A percentile compares a stretch with the other conserved stretches of the same genome.
Evolutionary conservation across 2,797 vertebrate species (phyloP).

Genomic region (Pseudochromis fuscus): DNA sequence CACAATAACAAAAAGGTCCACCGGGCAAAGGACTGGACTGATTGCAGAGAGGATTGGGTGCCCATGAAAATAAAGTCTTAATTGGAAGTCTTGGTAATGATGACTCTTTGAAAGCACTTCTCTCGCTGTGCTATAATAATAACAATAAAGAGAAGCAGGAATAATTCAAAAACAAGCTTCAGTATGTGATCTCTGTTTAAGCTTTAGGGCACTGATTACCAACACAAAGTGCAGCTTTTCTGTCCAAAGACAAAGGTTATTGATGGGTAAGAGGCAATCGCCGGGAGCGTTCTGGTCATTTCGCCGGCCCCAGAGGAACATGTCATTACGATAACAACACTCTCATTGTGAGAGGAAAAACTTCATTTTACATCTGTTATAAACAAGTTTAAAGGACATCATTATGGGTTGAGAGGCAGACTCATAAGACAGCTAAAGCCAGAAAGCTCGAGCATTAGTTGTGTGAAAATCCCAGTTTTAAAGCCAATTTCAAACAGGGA

Average conservation of each 20-base stretch:
- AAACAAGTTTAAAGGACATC: conserved; percentile 25
- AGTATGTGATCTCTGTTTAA: conserved; percentile 11
- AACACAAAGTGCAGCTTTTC: conserved; percentile 26
- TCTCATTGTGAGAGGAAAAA: not conserved
- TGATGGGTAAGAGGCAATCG: conserved; percentile 39
- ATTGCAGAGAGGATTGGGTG: conserved; percentile 32
- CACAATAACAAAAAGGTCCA: conserved; percentile 40
- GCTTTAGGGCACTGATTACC: conserved; percentile 23
- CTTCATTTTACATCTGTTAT: conserved; percentile 19
- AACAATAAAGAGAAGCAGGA: conserved; percentile 2
- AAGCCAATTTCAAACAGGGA: conserved; percentile 55
- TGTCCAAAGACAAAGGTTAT: conserved; percentile 18
- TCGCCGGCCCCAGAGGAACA: conserved; percentile 12
- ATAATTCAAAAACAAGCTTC: conserved; percentile 28
- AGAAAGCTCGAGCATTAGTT: conserved; percentile 3
- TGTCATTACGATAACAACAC: conserved; percentile 35
- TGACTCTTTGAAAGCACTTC: not conserved
- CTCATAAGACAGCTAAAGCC: conserved; percentile 1
- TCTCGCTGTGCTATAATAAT: not conserved
- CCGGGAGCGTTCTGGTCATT: conserved; percentile 1
- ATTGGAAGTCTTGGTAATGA: conserved; percentile 21
- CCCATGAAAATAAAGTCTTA: conserved; percentile 10
- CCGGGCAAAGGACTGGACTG: conserved; percentile 13
- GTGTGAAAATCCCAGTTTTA: conserved; percentile 46
- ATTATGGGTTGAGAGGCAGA: conserved; percentile 13